These are phyloP conservation scores for Lota lota DNA, from an alignment of 2,113 vertebrate species.

Conservation along the genomic window DNA sequence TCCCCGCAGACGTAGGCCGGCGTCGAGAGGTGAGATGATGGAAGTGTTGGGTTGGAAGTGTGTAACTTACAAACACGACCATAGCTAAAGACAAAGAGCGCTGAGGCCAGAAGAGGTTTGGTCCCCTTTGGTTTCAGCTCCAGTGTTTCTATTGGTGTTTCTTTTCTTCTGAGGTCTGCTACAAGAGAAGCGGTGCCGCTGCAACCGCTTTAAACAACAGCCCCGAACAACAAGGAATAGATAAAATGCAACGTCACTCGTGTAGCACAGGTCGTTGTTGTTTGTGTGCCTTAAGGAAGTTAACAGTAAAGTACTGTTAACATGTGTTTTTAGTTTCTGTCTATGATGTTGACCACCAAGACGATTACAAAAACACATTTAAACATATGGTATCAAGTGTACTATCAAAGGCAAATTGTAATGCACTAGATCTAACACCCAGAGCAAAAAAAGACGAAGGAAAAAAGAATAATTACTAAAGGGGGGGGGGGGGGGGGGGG, in stretches of 20 bases:
- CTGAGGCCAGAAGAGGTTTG: slow-evolving; percentile 49
- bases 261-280: not conserved
- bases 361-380: not conserved
- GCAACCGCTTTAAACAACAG: slow-evolving; percentile 35
- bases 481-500: too few species aligned
- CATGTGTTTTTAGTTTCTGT: not conserved
- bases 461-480: too few species aligned
- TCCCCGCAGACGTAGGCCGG: slow-evolving; percentile 66
- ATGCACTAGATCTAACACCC: too few species aligned
- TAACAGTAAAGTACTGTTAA: not conserved
- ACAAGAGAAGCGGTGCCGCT: slow-evolving; percentile 50
- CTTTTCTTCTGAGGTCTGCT: slow-evolving; percentile 49
- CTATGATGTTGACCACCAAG: not conserved
- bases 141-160: slow-evolving; percentile 14
- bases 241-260: slow-evolving; percentile 15
- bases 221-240: slow-evolving; percentile 34
- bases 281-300: not conserved
- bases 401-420: too few species aligned
- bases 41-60: slow-evolving; percentile 64
- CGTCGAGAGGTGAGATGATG: slow-evolving; percentile 64
- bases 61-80: slow-evolving; percentile 71
- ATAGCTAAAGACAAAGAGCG: slow-evolving; percentile 71
- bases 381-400: too few species aligned
- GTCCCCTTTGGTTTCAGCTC: slow-evolving; percentile 66
- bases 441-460: too few species aligned